Base-by-base conservation (phyloP, 2,888 invertebrate genomes). In the Brenthis hecate region DNA sequence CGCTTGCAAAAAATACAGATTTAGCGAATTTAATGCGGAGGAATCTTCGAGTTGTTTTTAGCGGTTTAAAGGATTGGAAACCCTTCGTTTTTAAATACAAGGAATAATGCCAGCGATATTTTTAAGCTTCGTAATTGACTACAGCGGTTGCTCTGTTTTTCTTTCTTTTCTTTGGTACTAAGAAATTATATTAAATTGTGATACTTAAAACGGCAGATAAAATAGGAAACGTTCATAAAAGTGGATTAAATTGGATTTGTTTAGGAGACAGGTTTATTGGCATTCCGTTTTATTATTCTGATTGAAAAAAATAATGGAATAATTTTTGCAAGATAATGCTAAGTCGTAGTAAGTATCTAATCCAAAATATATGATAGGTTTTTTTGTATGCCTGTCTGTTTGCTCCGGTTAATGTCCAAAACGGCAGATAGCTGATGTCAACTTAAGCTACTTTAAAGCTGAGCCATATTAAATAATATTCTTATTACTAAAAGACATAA, bases 51-150 rank as follows among this genome's bases (percentile, higher is more conserved):
- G 87, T 89, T 89, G 83, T 85, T 87, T 81, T 84, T 78, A 85
- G 82, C 81, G 88, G 84, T 89, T 91, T 87, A 88, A 86, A 84
- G 88, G 87, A 89, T 91, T 88, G 85, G 78, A 81, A 83, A 83
- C 84, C 87, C 85, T 86, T 87, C 83, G 77, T 85, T 84, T 76
- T 79, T 78, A 83, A 84, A 86, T 85, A 85, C 80, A 79, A 79
- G 77, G 78, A 82, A 85, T 88, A 87, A 88, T 84, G 81, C 82
- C 80, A 81, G 78, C 85, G 86, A 89, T 90, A 88, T 89, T 89
- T 89, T 88, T 83, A 87, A 86, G 86, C 85, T 80, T 81, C 78
- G 82, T 87, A 90, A 91, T 91, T 91, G 88, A 90, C 89, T 85
- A 83, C 83, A 81, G 83, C 77, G 78, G 84, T 82, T 85, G 73